Evolutionary conservation across 2,888 invertebrate species (phyloP), one percentile per base, ranked within the genome.

Genomic region (Malacosoma neustria): DNA sequence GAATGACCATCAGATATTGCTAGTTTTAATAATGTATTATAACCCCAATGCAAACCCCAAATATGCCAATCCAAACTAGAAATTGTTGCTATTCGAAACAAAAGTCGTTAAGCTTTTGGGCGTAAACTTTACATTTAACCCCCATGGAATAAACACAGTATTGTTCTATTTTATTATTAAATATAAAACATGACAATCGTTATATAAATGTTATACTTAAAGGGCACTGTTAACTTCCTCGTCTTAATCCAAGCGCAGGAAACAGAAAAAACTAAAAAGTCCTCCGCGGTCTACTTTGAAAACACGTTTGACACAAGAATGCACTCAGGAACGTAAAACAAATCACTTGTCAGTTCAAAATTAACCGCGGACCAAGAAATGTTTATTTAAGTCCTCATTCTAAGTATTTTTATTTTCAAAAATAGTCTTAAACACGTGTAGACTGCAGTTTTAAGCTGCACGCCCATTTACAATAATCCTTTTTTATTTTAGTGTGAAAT

Each of bases 381-480:
- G 58, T 66, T 63, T 61, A 58, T 62, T 64, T 64, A 57, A 54
- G 49, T 39, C 42, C 35, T 45, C 48, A 41, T 51, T 60, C 55
- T 50, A 57, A 46, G n/a, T 5, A 9, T 5, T 13, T 12, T 32
- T 32, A 13, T 12, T 13, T 32, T 4, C 32, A n/a, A 13, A 13
- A 13, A 13, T 32, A 13, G 6, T 57, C 58, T 61, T 60, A 67
- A 67, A 70, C 76, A 79, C 61, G 59, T 76, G 74, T 72, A 61
- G 61, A 61, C 48, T 48, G 54, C 57, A 48, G 48, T 64, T 63
- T 22, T 64, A 63, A 70, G 64, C 62, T 56, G 51, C 51, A 46
- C 36, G 57, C 48, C 61, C 66, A 72, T 74, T 77, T 70, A 71
- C 65, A 62, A 66, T 79, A 77, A 80, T 80, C 80, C 72, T 71